A percentile compares a stretch with the other conserved stretches of the same genome.
Evolutionary conservation across 2,113 vertebrate species (phyloP).

Genomic region (Copsychus sechellarum): DNA sequence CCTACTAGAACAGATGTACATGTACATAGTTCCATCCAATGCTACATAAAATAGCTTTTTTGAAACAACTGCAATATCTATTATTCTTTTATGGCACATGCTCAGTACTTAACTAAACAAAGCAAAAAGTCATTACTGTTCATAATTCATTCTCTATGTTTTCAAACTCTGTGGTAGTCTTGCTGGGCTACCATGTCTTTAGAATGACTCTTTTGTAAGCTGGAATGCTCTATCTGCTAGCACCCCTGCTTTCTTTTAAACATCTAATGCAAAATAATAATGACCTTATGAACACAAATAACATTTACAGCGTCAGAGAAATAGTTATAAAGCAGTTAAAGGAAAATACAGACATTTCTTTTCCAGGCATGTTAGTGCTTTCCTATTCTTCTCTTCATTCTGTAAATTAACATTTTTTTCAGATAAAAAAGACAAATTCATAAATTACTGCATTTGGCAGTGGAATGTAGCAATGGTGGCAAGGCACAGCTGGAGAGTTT

Average conservation of each 20-base stretch:
- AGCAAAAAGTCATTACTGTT: slow-evolving; percentile 12
- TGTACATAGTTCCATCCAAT: background rate
- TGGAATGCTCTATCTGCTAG: background rate
- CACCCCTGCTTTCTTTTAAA: slow-evolving; percentile 3
- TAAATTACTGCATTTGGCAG: slow-evolving; percentile 72
- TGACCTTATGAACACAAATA: background rate
- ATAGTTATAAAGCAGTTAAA: slow-evolving; percentile 30
- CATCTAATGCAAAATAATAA: slow-evolving; percentile 9
- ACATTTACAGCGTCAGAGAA: background rate
- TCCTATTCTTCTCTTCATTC: slow-evolving; percentile 21
- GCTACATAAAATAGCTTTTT: background rate
- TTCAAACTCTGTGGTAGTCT: slow-evolving; percentile 2
- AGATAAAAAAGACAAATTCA: slow-evolving; percentile 66
- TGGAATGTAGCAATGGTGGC: slow-evolving; percentile 57
- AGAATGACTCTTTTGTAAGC: slow-evolving; percentile 3
- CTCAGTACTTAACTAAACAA: slow-evolving; percentile 31
- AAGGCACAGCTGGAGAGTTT: slow-evolving; percentile 73
- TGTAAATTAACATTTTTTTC: slow-evolving; percentile 66
- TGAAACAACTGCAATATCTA: background rate
- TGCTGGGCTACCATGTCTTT: background rate
- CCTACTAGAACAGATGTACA: background rate
- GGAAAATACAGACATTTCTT: slow-evolving; percentile 28
- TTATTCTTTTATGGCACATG: background rate
- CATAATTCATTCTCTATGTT: slow-evolving; percentile 50
- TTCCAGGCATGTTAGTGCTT: background rate